These are phyloP conservation scores for Leptarthrus brevirostris DNA, from an alignment of 2,888 invertebrate genomes.

Conservation along the genomic window DNA sequence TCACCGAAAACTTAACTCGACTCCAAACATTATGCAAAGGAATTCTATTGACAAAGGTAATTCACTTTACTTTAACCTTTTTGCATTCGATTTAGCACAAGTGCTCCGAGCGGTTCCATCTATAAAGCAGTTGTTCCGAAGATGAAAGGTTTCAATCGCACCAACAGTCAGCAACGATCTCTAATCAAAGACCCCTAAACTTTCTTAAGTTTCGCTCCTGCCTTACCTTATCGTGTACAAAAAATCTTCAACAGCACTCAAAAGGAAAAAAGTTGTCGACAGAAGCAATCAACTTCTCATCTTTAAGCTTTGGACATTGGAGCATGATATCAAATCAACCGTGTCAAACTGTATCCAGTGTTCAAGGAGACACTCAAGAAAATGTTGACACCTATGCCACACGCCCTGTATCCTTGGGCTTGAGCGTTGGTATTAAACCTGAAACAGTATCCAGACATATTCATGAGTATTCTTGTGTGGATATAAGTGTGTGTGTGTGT, in stretches of 20 bases:
- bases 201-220: slow-evolving; percentile 17
- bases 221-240: slow-evolving; percentile 4
- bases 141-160: slow-evolving; percentile 37
- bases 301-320: slow-evolving; percentile 27
- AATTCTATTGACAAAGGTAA: not conserved
- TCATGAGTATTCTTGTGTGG: not conserved
- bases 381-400: slow-evolving; percentile 39
- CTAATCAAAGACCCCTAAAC: slow-evolving; percentile 39
- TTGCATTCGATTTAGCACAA: not conserved
- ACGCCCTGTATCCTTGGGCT: slow-evolving; percentile 10
- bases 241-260: slow-evolving; percentile 19
- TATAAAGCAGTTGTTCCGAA: not conserved
- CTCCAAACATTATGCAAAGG: no score
- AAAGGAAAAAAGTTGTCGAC: slow-evolving; percentile 22
- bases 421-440: slow-evolving; percentile 23
- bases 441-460: slow-evolving; percentile 3
- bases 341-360: slow-evolving; percentile 34
- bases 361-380: slow-evolving; percentile 24
- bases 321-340: slow-evolving; percentile 42
- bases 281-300: slow-evolving; percentile 39
- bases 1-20: no score
- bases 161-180: slow-evolving; percentile 39
- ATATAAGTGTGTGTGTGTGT: not conserved
- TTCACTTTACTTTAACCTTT: not conserved
- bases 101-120: not conserved